phyloP scores from a whole-genome alignment of 2,888 invertebrate genomes.

The Psococerastis gibbosa region DNA sequence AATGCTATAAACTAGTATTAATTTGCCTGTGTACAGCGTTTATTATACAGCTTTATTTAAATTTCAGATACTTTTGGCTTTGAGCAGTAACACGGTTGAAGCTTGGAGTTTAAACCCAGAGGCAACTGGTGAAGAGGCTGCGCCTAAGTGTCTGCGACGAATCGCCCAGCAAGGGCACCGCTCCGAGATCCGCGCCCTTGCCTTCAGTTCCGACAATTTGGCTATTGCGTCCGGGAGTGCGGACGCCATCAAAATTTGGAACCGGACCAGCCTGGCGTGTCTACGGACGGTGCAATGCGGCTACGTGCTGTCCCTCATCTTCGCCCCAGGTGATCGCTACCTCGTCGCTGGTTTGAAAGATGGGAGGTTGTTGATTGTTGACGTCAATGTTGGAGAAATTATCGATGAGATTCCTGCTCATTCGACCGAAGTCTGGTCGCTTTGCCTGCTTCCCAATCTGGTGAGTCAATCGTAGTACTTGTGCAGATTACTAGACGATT shows the following conservation, averaged over 20 bases:
- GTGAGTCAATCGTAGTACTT: too few relatives aligned
- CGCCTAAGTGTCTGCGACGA: conserved; percentile 34
- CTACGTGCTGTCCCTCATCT: conserved; percentile 51
- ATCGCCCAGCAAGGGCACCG: conserved; percentile 67
- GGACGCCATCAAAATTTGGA: conserved; percentile 87
- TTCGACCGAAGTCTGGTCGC: conserved; percentile 53
- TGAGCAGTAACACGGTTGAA: conserved; percentile 58
- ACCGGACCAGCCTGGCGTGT: conserved; percentile 42
- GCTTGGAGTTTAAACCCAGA: conserved; percentile 37
- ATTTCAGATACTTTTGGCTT: conserved; percentile 34
- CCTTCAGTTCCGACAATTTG: conserved; percentile 80
- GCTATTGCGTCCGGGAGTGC: conserved; percentile 72
- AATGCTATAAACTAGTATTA: too few relatives aligned
- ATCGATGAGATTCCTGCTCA: conserved; percentile 74
- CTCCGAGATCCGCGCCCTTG: conserved; percentile 67
- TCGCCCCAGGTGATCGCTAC: conserved; percentile 83
- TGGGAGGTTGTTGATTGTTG: conserved; percentile 64
- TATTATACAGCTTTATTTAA: too few relatives aligned
- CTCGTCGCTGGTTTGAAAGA: conserved; percentile 70
- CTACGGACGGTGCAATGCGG: conserved; percentile 45
- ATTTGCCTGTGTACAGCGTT: too few relatives aligned
- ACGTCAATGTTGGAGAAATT: conserved; percentile 62
- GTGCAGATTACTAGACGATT: too few relatives aligned
- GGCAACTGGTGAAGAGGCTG: conserved; percentile 36
- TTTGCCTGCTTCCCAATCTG: conserved; percentile 61